These are phyloP conservation scores for Crambe crambe DNA, from an alignment of 37 sponge, comb jelly and placozoan genomes.

Conservation along the genomic window DNA sequence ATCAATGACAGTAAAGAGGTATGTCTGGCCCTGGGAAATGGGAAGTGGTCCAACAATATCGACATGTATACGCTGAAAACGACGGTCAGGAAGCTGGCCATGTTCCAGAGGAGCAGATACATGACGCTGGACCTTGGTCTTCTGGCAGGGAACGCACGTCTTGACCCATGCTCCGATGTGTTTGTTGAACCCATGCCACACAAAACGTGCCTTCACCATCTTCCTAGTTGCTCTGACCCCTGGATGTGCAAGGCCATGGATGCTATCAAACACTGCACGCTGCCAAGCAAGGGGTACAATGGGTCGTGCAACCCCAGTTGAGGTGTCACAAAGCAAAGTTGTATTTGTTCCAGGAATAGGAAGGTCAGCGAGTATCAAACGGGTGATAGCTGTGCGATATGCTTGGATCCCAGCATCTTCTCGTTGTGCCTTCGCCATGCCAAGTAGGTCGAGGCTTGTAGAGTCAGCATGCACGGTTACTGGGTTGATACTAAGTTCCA, in stretches of 20 bases:
- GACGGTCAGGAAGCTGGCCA: constrained; percentile 5
- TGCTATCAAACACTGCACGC: constrained; percentile 29
- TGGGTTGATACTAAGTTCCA: neutral
- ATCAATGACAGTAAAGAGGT: constrained; percentile 34
- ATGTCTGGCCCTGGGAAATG: constrained; percentile 29
- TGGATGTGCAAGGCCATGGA: constrained; percentile 30
- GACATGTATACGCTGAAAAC: constrained; percentile 32
- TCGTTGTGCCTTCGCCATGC: constrained; percentile 36
- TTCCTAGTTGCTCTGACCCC: constrained; percentile 24
- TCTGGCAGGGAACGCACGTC: constrained; percentile 25
- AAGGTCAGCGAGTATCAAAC: constrained; percentile 12
- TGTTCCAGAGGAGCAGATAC: neutral
- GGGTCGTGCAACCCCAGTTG: constrained; percentile 36
- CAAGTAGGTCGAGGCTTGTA: constrained; percentile 6
- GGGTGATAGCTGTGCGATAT: constrained; percentile 20
- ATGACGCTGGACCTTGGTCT: constrained; percentile 19
- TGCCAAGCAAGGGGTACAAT: constrained; percentile 31
- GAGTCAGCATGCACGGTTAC: neutral
- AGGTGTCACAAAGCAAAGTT: constrained; percentile 32
- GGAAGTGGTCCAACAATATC: constrained; percentile 34
- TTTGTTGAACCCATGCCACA: constrained; percentile 28
- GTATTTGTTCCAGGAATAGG: neutral
- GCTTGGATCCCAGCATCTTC: constrained; percentile 32
- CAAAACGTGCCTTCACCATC: constrained; percentile 1
- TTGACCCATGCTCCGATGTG: constrained; percentile 25